Base-by-base conservation (phyloP, 2,797 vertebrate species). In the Galaxias olidus region DNA sequence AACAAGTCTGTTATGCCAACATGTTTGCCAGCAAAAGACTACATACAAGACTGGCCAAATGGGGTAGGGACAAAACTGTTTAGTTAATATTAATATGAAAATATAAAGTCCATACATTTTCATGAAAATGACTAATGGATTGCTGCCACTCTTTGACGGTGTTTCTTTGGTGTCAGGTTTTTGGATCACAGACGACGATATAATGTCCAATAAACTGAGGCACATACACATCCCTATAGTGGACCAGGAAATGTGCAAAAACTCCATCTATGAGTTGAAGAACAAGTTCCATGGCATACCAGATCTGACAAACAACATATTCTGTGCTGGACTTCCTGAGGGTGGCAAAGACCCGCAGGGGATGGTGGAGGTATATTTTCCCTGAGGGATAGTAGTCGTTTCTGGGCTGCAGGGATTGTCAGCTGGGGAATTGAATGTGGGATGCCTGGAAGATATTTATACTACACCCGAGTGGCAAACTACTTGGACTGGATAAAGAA, bases 1-100 rank as follows among this genome's bases (percentile, higher is more conserved):
- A 0, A 47, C 3, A 13, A 74, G 41, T 51, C 71, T 18, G 4
- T 90, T 4, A 90, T 90, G 89, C 90, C 90, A 0, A 17, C 90
- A 10, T 91, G 90, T 81, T 74, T 91, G 62, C 87, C 89, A 63
- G 15, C 66, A 65, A 47, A 70, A 0, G 62, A 52, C 50, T 0
- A 40, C 66, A 46, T 86, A 86, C 10, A 0, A 0, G 1, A 43
- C 61, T 11, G 72, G 70, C 0, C 8, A 10, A 0, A 61, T 74
- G 4, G 90, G 90, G 90, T 91, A 79, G 81, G 65, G 56, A 20
- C 9, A 14, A 2, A 30, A 10, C 48, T 64, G n/a, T n/a, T 11
- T 5, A 55, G n/a, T 9, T 20, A 17, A 9, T 7, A n/a, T n/a
- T n/a, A n/a, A n/a, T n/a, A n/a, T n/a, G n/a, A n/a, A 4, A 17